Base-by-base conservation (phyloP, 1,140 invertebrate species). In the Drosophila punjabiensis region DNA sequence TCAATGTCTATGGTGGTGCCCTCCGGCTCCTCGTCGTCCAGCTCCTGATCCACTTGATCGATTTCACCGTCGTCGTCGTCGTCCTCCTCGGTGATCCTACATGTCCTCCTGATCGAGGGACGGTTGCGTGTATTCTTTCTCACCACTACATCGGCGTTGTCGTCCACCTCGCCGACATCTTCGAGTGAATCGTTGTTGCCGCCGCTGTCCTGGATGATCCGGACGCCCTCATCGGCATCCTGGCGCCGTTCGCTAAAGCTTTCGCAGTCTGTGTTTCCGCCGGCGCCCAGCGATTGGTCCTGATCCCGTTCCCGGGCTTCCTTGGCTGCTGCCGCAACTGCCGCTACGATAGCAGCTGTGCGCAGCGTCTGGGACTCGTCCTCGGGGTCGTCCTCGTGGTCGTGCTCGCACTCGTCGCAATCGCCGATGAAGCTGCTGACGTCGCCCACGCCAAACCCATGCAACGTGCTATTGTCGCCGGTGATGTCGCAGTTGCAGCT, bases 401-500 rank as follows among this genome's bases (percentile, higher is more conserved):
- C 64, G 28, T 84, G 55, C 5, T 10, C 75, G 39, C 81, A 81
- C 39, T 91, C 86, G 71, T 87, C 81, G 63, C 64, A 67, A 35
- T 90, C 83, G 11, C 73, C 91, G 13, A 91, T 85, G 24, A 92
- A 92, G 28, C 87, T 92, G 67, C 87, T 91, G 14, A 91, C 61
- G 61, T 91, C 87, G 5, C 91, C 91, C 18, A 92, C 91, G 7
- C 91, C 91, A 30, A 92, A 88, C 20, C 91, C 91, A 61, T 88
- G 81, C 53, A 92, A 52, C 5, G 91, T 92, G 47, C 91, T 92
- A 43, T 89, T 92, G 45, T 92, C 91, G 5, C 88, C 88, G 16
- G 91, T 92, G n/a, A 92, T 91, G 52, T 92, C 91, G 56, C 91
- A 92, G 61, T 92, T 92, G 67, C 91, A 91, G 58, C 91, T 92